phyloP scores from a whole-genome alignment of 2,113 vertebrate genomes.

The Engystomops pustulosus region DNA sequence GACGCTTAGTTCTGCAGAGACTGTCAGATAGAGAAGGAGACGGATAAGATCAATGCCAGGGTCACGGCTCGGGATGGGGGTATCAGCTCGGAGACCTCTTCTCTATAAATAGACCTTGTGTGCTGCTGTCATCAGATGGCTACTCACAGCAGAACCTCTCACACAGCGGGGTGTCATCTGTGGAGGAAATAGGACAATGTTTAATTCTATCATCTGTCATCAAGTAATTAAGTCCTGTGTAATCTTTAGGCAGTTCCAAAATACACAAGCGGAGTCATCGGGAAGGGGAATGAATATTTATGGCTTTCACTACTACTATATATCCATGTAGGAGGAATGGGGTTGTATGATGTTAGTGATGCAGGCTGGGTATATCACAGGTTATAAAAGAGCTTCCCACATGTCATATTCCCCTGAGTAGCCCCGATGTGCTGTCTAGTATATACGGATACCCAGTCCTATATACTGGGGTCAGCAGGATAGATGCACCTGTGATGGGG shows the following conservation, averaged over 20 bases:
- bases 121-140: not conserved
- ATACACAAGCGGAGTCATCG: not conserved
- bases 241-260: not conserved
- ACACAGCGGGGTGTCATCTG: not conserved
- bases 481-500: not conserved
- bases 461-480: not conserved
- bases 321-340: not conserved
- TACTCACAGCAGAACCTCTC: constrained; percentile 1
- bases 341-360: no score
- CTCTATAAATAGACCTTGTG: constrained; percentile 12
- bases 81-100: constrained; percentile 13
- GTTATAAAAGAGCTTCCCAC: not conserved
- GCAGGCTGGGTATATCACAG: not conserved
- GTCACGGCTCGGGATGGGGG: constrained; percentile 27
- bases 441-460: not conserved
- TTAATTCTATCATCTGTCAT: not conserved
- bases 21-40: not conserved
- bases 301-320: not conserved
- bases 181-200: not conserved
- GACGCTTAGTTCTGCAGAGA: not conserved
- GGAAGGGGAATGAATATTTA: not conserved
- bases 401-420: no score
- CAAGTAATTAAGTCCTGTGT: not conserved
- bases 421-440: no score
- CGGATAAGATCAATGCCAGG: constrained; percentile 14